phyloP scores from a whole-genome alignment of 2,888 invertebrate genomes.

The Teleogryllus oceanicus region DNA sequence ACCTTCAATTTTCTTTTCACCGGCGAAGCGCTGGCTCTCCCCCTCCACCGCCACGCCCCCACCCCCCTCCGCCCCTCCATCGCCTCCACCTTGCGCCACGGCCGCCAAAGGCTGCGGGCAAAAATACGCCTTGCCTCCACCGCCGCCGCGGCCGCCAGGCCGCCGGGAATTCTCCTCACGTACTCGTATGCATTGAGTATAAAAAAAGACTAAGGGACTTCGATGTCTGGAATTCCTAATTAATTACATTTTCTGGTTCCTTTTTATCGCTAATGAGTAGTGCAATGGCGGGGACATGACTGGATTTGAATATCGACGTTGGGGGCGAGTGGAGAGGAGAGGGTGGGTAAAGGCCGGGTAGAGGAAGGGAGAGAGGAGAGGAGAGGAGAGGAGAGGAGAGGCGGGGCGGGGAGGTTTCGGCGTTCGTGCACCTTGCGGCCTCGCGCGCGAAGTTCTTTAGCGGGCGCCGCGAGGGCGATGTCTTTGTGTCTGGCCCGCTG shows the following conservation, averaged over 20 bases:
- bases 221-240: conserved; percentile 36
- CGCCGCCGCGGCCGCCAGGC: background rate
- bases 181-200: conserved; percentile 10
- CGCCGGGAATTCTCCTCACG: background rate
- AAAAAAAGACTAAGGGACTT: conserved; percentile 19
- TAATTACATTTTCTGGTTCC: conserved; percentile 38
- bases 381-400: background rate
- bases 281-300: conserved; percentile 34
- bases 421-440: background rate
- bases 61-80: background rate
- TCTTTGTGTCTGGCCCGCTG: no score
- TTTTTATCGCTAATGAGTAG: conserved; percentile 37
- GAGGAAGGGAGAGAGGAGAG: background rate
- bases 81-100: background rate
- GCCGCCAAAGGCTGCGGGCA: background rate
- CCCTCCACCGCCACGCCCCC: background rate
- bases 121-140: background rate
- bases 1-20: conserved; percentile 8
- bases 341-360: background rate
- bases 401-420: background rate
- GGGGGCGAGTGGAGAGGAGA: background rate
- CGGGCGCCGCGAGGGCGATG: no score
- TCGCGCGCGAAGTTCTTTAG: background rate
- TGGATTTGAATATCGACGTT: conserved; percentile 33
- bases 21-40: background rate